Percentiles rank a stretch among this genome's conserved stretches.
These are phyloP conservation scores for Myanophis thanlyinensis DNA, from an alignment of 2,113 vertebrate genomes.

Conservation along the genomic window DNA sequence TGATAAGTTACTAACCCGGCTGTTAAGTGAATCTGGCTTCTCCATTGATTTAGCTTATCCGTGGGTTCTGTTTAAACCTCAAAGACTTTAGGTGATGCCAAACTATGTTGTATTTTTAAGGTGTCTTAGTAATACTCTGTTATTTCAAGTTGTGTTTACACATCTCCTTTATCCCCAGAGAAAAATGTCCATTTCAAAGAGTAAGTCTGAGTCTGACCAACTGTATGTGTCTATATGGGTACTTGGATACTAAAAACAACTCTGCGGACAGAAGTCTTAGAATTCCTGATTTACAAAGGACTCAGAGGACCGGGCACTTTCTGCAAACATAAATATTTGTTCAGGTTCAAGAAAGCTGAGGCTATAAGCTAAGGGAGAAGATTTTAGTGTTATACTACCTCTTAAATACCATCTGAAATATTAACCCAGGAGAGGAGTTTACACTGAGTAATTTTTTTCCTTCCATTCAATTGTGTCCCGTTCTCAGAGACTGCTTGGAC, in stretches of 20 bases:
- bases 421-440: background rate
- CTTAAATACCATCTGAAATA: background rate
- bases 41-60: background rate
- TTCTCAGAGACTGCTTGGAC: background rate
- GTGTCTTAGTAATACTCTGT: background rate
- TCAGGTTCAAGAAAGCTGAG: background rate
- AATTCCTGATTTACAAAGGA: background rate
- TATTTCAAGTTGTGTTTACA: background rate
- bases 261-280: background rate
- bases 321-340: conserved; percentile 1
- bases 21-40: background rate
- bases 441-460: background rate
- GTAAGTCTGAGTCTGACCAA: background rate
- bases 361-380: background rate
- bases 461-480: background rate
- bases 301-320: too few relatives aligned
- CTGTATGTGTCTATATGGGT: background rate
- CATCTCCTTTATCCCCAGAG: background rate
- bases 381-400: background rate
- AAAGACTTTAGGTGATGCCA: background rate
- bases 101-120: background rate
- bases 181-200: background rate
- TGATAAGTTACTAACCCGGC: background rate
- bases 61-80: background rate
- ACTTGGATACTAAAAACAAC: background rate